Base-by-base conservation (phyloP, 2,113 vertebrate genomes). In the Circaetus cinerascens region DNA sequence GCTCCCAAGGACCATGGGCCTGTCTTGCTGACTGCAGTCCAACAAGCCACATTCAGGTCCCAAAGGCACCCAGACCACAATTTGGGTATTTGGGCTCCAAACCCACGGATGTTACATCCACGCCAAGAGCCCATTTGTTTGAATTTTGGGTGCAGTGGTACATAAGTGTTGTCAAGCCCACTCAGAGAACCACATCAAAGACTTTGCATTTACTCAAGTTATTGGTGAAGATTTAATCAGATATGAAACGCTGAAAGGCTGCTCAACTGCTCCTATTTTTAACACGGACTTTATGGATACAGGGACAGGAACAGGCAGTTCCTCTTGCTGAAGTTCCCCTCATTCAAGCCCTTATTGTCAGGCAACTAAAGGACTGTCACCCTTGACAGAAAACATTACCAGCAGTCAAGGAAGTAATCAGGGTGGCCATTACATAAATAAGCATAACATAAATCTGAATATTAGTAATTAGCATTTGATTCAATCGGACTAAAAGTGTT, bases 391-490 rank as follows among this genome's bases (percentile, higher is more conserved):
- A 71, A 73, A 84, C 25, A 86, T 90, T 93, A 78, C 46, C 84
- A 90, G 48, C 67, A 76, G 77, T 95, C 83, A 91, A 91, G 60
- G 78, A 90, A 88, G 34, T 79, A 94, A 97, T 96, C 63, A 67
- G 38, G 40, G 40, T 89, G 79, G 86, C 66, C 68, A 94, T 55
- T 67, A 91, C 75, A 75, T 90, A 97, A 95, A 95, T 92, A 96
- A 87, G 78, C 72, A 92, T 72, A 95, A 88, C 73, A 84, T 66
- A 93, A 90, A 94, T 95, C 78, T 89, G 84, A 95, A 93, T 92
- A 96, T 96, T 88, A 76, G 46, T 94, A 90, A 96, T 96, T 85
- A 89, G 57, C 76, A 83, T 94, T 93, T 93, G 87, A 95, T 95
- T 95, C 77, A 89, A 72, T 71, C 82, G 82, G 48, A 50, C 81